A percentile compares a stretch with the other conserved stretches of the same genome.
phyloP scores from a whole-genome alignment of 2,888 invertebrate genomes.

The Germaria angustata region DNA sequence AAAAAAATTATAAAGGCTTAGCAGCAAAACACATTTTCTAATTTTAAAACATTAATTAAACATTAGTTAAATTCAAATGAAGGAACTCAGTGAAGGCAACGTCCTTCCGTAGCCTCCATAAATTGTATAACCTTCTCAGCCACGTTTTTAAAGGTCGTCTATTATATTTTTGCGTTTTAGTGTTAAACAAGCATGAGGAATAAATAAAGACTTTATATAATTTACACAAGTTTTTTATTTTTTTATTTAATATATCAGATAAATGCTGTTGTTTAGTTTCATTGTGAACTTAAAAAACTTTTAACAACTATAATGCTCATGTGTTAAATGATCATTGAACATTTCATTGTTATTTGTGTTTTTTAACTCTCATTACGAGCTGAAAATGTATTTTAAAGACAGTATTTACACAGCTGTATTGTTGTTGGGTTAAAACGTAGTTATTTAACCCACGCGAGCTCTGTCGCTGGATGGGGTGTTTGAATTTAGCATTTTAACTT shows the following conservation, averaged over 20 bases:
- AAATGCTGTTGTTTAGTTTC: constrained; percentile 19
- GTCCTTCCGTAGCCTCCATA: no score
- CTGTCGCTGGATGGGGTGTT: background rate
- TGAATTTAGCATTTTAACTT: no score
- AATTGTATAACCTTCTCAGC: no score
- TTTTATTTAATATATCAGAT: constrained; percentile 35
- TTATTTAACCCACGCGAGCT: background rate
- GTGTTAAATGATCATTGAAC: constrained; percentile 7
- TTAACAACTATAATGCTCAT: background rate
- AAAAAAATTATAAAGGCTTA: no score
- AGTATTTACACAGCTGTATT: constrained; percentile 58
- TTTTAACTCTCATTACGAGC: background rate
- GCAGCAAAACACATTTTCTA: no score
- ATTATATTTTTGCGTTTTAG: background rate
- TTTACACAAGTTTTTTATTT: constrained; percentile 36
- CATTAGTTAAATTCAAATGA: no score
- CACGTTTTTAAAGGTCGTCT: no score
- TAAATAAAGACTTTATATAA: background rate
- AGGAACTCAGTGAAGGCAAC: no score
- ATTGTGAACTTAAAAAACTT: background rate
- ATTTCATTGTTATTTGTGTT: constrained; percentile 7
- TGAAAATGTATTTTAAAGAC: background rate
- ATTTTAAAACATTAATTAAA: no score
- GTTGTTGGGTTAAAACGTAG: background rate
- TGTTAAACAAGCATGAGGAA: constrained; percentile 16